Evolutionary conservation across 2,113 vertebrate genomes (phyloP).

Genomic region (cat (Felis catus)): F.catus_Fca126_mat1.0 CM031416.1:74547001-74547500

Average conservation of each 20-base stretch:
- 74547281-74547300: slow-evolving; percentile 84
- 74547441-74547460: neutral
- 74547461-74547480: neutral
- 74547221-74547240: slow-evolving; percentile 87
- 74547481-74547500: neutral
- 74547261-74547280: slow-evolving; percentile 88
- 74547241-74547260: slow-evolving; percentile 87
- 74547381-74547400: slow-evolving; percentile 43
- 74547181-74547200: slow-evolving; percentile 87
- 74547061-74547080: neutral
- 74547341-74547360: slow-evolving; percentile 67
- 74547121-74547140: slow-evolving; percentile 63
- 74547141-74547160: slow-evolving; percentile 82
- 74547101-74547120: neutral
- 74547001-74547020: neutral
- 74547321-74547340: slow-evolving; percentile 69
- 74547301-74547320: slow-evolving; percentile 72
- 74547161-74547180: slow-evolving; percentile 76
- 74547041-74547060: neutral
- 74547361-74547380: slow-evolving; percentile 43
- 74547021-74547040: neutral
- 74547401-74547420: slow-evolving; percentile 1
- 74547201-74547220: slow-evolving; percentile 88
- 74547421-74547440: neutral
- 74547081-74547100: neutral